phyloP scores from a whole-genome alignment of 2,113 vertebrate genomes.

The Dermatemys mawii region DNA sequence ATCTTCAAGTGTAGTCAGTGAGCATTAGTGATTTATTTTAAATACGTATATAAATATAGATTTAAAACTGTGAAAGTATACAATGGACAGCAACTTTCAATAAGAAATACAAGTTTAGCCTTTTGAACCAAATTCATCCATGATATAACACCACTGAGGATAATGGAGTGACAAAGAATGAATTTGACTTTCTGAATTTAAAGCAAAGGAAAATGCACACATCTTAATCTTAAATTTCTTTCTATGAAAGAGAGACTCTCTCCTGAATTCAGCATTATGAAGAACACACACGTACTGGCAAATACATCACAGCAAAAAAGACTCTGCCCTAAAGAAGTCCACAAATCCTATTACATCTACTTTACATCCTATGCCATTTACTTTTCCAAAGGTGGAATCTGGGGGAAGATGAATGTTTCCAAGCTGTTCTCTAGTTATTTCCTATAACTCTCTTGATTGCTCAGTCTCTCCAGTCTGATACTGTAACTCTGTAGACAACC shows the following conservation, averaged over 20 bases:
- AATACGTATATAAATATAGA: slow-evolving; percentile 41
- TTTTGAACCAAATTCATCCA: slow-evolving; percentile 24
- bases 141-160: neutral
- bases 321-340: neutral
- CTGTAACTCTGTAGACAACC: neutral
- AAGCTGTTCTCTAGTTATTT: neutral
- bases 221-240: neutral
- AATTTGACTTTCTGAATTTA: slow-evolving; percentile 18
- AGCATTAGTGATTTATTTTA: slow-evolving; percentile 54
- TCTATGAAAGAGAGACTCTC: neutral
- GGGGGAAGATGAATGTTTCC: neutral
- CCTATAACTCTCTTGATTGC: neutral
- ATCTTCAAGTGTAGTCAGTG: slow-evolving; percentile 61
- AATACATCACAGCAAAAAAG: neutral
- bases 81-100: slow-evolving; percentile 10
- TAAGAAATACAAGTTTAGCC: neutral
- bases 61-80: slow-evolving; percentile 25
- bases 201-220: slow-evolving; percentile 27
- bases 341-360: neutral
- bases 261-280: neutral
- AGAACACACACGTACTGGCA: neutral
- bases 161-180: neutral
- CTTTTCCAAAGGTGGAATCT: neutral
- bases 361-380: neutral
- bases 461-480: neutral